Percentiles rank a stretch among this genome's conserved stretches.
phyloP scores from a whole-genome alignment of 2,113 vertebrate species.

The Octodon degus region DNA sequence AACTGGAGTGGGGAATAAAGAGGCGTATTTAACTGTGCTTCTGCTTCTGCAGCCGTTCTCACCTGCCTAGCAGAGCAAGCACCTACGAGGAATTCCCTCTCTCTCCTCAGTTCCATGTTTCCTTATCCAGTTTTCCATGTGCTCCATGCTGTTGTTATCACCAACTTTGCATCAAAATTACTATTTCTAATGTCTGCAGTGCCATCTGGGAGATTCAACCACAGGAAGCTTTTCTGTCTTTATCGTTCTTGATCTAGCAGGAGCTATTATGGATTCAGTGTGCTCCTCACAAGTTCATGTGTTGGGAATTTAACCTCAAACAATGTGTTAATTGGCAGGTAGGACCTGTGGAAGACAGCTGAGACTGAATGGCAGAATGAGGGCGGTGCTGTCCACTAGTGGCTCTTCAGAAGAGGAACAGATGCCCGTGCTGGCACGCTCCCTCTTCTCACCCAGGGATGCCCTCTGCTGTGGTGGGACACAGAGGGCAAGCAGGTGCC shows the following conservation, averaged over 20 bases:
- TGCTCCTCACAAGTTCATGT: neutral
- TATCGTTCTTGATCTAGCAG: neutral
- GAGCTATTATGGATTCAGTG: neutral
- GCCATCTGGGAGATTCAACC: neutral
- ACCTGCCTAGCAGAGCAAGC: neutral
- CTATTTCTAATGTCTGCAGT: neutral
- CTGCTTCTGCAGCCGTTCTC: no score
- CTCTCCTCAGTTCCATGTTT: neutral
- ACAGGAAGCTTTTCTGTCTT: neutral
- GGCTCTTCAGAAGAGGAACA: no score
- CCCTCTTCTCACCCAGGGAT: neutral
- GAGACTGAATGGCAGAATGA: neutral
- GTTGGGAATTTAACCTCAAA: neutral
- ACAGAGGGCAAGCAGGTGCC: neutral
- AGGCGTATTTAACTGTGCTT: neutral
- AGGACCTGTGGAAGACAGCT: neutral
- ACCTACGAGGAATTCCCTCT: neutral
- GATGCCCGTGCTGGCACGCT: neutral
- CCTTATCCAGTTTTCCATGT: neutral
- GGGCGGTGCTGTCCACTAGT: fast-evolving
- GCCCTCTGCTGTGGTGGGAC: no score
- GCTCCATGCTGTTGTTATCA: neutral
- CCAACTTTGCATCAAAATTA: neutral
- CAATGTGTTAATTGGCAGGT: no score
- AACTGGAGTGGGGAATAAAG: neutral